phyloP scores from a whole-genome alignment of 1,140 invertebrate genomes.

The Diachasmimorpha longicaudata region DNA sequence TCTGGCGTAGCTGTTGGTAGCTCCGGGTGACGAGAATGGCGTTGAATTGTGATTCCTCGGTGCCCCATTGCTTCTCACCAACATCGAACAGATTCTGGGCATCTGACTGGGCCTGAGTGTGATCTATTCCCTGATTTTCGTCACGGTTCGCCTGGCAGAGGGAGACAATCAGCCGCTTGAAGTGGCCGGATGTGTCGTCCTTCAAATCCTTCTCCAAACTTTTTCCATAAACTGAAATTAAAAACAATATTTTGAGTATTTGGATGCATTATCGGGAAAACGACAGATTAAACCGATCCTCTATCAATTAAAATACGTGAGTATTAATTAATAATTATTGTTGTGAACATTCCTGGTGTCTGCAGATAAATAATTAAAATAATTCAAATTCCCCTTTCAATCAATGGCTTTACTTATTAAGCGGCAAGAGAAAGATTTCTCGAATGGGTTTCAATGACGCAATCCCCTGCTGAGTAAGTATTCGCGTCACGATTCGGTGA shows the following conservation, averaged over 20 bases:
- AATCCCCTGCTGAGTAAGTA: neutral
- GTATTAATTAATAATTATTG: too few relatives aligned
- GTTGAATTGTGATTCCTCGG: conserved; percentile 75
- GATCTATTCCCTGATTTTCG: conserved; percentile 74
- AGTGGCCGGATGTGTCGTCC: conserved; percentile 93
- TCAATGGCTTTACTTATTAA: too few relatives aligned
- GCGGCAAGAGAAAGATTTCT: neutral
- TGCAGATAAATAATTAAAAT: too few relatives aligned
- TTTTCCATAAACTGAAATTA: conserved; percentile 78
- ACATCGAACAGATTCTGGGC: conserved; percentile 67
- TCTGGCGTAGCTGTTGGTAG: conserved; percentile 69
- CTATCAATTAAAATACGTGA: too few relatives aligned
- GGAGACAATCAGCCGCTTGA: conserved; percentile 88
- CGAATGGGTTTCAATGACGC: neutral
- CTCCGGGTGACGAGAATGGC: conserved; percentile 67
- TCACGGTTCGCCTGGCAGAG: conserved; percentile 81
- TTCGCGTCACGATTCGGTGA: conserved; percentile 23
- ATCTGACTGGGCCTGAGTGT: conserved; percentile 61
- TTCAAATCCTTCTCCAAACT: conserved; percentile 87
- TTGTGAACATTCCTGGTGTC: too few relatives aligned
- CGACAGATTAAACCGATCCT: too few relatives aligned
- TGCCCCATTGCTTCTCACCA: conserved; percentile 69
- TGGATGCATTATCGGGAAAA: too few relatives aligned
- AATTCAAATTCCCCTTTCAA: too few relatives aligned
- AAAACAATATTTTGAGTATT: conserved; percentile 23